A percentile compares a stretch with the other conserved stretches of the same genome.
These are phyloP conservation scores for Chydorus sphaericus DNA, from an alignment of 2,888 invertebrate genomes.

Conservation along the genomic window DNA sequence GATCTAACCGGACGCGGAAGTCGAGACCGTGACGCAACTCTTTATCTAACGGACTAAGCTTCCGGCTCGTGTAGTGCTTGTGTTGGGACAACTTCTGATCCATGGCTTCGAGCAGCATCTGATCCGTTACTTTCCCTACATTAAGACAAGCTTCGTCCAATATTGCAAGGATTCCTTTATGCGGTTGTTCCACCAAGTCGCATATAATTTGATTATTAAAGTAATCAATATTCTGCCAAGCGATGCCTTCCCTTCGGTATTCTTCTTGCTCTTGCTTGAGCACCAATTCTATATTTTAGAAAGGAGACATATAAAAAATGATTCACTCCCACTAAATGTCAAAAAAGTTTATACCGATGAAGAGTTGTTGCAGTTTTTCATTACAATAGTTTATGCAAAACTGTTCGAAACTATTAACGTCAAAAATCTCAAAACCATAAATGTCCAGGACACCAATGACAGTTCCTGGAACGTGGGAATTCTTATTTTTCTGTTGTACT, in stretches of 20 bases:
- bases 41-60: conserved; percentile 67
- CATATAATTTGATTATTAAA: conserved; percentile 96
- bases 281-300: conserved; percentile 58
- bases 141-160: conserved; percentile 95
- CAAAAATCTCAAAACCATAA: conserved; percentile 97
- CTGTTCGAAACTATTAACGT: conserved; percentile 93
- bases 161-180: conserved; percentile 77
- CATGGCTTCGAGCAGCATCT: conserved; percentile 82
- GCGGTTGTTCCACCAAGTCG: conserved; percentile 84
- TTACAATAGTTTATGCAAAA: conserved; percentile 99
- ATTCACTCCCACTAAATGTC: not conserved
- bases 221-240: conserved; percentile 87
- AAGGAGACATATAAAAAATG: not conserved
- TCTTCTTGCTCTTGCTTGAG: conserved; percentile 97
- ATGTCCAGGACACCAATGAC: conserved; percentile 93
- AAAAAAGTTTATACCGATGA: conserved; percentile 56
- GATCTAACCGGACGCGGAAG: conserved; percentile 57
- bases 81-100: conserved; percentile 72
- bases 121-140: conserved; percentile 74
- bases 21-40: conserved; percentile 58
- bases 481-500: conserved; percentile 38
- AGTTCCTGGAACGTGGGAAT: conserved; percentile 48
- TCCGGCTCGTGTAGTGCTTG: conserved; percentile 78
- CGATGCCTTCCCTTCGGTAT: conserved; percentile 86
- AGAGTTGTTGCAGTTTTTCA: conserved; percentile 93